Evolutionary conservation across 2,113 vertebrate genomes (phyloP).

Genomic region (Aldabrachelys gigantea): DNA sequence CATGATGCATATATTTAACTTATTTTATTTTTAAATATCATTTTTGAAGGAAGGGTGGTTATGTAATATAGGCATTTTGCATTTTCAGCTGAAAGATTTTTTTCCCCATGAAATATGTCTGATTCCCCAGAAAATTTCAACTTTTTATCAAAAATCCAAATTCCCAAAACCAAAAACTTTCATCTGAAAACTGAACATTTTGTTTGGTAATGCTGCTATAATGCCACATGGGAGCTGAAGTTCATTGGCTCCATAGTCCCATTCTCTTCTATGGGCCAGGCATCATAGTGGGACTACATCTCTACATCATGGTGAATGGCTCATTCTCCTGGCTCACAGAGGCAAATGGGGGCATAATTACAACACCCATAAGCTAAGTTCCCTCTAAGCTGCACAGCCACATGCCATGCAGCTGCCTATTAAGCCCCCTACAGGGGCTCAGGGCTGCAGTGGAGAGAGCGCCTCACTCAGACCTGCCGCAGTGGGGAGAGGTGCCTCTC

Average conservation of each 20-base stretch:
- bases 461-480: no score
- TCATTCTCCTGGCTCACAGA: neutral
- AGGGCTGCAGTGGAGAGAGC: no score
- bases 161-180: neutral
- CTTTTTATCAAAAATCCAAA: neutral
- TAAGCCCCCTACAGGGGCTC: no score
- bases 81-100: neutral
- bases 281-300: neutral
- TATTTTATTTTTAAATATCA: neutral
- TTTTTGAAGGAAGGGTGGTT: neutral
- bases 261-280: neutral
- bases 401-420: no score
- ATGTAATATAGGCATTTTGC: neutral
- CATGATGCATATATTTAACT: neutral
- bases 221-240: neutral
- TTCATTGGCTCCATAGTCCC: neutral
- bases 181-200: neutral
- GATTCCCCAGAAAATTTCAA: neutral
- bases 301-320: neutral
- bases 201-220: neutral
- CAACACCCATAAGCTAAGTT: neutral
- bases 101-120: neutral
- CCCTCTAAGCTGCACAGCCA: no score
- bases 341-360: neutral
- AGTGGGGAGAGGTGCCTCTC: no score